phyloP scores from a whole-genome alignment of 2,113 vertebrate species.

The Paraplagusia blochii region DNA sequence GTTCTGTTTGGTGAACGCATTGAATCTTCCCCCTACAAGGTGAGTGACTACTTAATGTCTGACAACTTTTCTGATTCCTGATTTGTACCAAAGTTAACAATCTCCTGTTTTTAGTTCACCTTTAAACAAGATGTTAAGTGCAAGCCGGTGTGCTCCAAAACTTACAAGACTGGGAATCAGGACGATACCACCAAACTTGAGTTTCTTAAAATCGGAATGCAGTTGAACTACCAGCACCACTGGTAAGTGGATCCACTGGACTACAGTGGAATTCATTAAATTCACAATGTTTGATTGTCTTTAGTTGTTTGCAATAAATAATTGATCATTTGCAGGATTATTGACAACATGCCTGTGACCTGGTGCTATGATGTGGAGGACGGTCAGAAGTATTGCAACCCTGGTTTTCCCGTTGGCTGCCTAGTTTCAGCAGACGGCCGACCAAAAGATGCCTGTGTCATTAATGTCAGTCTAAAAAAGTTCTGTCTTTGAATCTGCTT shows the following conservation, averaged over 20 bases:
- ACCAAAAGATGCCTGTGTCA: constrained; percentile 94
- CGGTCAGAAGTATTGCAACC: constrained; percentile 91
- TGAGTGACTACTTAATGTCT: constrained; percentile 39
- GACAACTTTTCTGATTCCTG: neutral
- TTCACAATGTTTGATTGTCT: neutral
- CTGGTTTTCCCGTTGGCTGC: constrained; percentile 96
- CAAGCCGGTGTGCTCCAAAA: constrained; percentile 62
- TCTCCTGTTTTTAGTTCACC: constrained; percentile 57
- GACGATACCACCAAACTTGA: constrained; percentile 64
- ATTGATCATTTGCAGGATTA: constrained; percentile 80
- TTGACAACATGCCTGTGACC: constrained; percentile 99
- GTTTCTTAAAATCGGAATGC: constrained; percentile 80
- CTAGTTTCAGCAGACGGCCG: constrained; percentile 85
- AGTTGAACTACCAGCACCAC: constrained; percentile 81
- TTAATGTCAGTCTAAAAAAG: constrained; percentile 82
- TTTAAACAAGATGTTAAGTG: constrained; percentile 65
- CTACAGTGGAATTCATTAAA: neutral
- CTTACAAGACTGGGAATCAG: constrained; percentile 46
- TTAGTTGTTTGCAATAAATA: neutral
- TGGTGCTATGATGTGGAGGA: constrained; percentile 98
- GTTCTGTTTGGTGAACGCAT: constrained; percentile 97
- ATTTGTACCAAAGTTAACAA: neutral
- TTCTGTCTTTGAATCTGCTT: neutral
- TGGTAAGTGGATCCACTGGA: constrained; percentile 59
- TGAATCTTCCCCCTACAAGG: constrained; percentile 95